Percentiles rank a stretch among this genome's conserved stretches.
These are phyloP conservation scores for Rhabdomys pumilio DNA, from an alignment of 2,797 vertebrate species.

Conservation along the genomic window DNA sequence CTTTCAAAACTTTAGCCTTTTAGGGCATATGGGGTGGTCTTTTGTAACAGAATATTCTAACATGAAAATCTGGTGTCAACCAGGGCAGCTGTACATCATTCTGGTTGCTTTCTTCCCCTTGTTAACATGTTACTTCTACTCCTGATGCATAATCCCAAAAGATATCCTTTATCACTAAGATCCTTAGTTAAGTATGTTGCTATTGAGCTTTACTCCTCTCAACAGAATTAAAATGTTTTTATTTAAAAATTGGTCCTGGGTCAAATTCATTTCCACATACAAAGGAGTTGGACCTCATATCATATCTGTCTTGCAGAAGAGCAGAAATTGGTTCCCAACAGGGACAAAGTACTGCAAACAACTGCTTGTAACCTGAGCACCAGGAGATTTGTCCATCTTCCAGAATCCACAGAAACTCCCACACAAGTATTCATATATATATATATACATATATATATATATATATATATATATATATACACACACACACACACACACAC, in stretches of 20 bases:
- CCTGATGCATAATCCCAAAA: neutral
- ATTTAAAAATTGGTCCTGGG: neutral
- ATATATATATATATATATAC: no score
- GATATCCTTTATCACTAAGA: neutral
- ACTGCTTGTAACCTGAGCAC: neutral
- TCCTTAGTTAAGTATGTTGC: neutral
- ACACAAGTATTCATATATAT: no score
- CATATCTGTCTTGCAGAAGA: neutral
- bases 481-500: no score
- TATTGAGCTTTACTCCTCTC: conserved; percentile 5
- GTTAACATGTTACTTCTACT: conserved; percentile 5
- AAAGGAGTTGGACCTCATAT: neutral
- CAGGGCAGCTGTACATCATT: neutral
- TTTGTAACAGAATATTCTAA: neutral
- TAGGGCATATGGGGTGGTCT: neutral
- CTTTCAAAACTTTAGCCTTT: neutral
- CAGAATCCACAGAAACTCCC: neutral
- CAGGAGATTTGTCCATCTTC: neutral
- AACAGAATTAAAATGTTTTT: conserved; percentile 24
- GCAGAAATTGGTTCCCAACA: neutral
- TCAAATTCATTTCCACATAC: neutral
- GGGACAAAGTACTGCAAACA: no score
- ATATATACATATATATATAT: no score
- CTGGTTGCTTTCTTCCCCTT: neutral
- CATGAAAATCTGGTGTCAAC: neutral